Evolutionary conservation across 37 sponge, comb jelly and placozoan species (phyloP), one percentile per base, ranked within the genome.

Genomic region (Oopsacas minuta): DNA sequence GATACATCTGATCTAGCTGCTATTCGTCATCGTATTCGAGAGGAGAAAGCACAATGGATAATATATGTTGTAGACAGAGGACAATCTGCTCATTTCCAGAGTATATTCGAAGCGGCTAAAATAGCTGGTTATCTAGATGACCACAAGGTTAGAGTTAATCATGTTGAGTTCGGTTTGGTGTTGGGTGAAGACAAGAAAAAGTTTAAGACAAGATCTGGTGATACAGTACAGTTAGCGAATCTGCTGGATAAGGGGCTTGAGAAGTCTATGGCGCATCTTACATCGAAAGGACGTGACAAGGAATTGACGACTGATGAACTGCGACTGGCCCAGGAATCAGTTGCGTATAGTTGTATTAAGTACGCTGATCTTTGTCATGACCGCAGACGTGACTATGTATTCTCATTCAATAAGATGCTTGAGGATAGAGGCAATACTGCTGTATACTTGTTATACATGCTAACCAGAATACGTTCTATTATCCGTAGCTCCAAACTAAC

Each of bases 331-430:
- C 89, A 90, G 53, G 88, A 94, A 37, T 88, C 94, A 38, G 94
- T 97, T 0, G 95, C 99, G 39, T 97, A 97, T 82, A 93, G 99
- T 22, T 97, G 99, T 83, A 95, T 97, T 92, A 97, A 94, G 52
- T 97, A 95, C 84, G 95, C 99, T 39, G 99, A 97, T 52, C 91
- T 97, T 38, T 86, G 83, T n/a, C 93, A 92, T 53, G 87, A 89
- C 52, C 84, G 95, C 28, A 94, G 89, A 0, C 89, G 91, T 39
- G 99, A 97, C 82, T 97, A 97, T 86, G 91, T 97, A 23, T 97
- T 97, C 88, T 97, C 99, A 30, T 97, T 97, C 86, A 94, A 95
- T 38, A 94, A 97, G 92, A 95, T 95, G 96, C 61, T 95, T 86
- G 96, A 95, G 7, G 96, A 95, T 86, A 83, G 37, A 37, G 97